A percentile compares a stretch with the other conserved stretches of the same genome.
phyloP scores from a whole-genome alignment of 2,797 vertebrate genomes.

The Bucorvus abyssinicus region DNA sequence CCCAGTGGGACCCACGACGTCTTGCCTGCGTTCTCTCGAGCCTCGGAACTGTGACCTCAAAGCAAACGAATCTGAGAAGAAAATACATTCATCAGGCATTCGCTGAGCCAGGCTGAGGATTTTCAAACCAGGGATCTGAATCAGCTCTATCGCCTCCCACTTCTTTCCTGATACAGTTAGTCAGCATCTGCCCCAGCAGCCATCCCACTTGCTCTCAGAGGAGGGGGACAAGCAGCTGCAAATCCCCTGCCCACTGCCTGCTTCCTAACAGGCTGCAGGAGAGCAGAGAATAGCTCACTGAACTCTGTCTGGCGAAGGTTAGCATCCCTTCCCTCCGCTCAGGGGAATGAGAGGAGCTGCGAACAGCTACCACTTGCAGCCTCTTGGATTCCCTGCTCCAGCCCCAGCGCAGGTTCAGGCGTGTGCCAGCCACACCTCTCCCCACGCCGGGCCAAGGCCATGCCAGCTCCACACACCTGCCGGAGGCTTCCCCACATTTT shows the following conservation, averaged over 20 bases:
- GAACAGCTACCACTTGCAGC: neutral
- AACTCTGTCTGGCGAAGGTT: neutral
- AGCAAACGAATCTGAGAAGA: slow-evolving; percentile 50
- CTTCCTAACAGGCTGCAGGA: neutral
- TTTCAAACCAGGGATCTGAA: slow-evolving; percentile 40
- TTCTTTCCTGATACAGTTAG: slow-evolving; percentile 22
- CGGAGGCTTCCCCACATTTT: slow-evolving; percentile 49
- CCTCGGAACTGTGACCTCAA: slow-evolving; percentile 42
- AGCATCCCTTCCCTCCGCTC: neutral
- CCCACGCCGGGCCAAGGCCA: neutral
- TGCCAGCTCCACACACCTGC: slow-evolving; percentile 55
- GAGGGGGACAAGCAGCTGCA: neutral
- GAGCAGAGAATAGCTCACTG: neutral
- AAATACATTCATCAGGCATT: slow-evolving; percentile 39
- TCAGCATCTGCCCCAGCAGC: slow-evolving; percentile 4
- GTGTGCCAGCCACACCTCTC: slow-evolving; percentile 1
- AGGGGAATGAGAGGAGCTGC: neutral
- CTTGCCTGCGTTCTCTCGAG: slow-evolving; percentile 3
- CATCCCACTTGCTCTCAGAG: neutral
- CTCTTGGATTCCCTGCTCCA: neutral
- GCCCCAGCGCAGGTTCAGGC: neutral
- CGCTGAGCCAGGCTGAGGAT: neutral
- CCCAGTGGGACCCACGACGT: neutral
- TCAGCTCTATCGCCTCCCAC: slow-evolving; percentile 17
- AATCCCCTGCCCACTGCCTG: neutral